A percentile compares a stretch with the other conserved stretches of the same genome.
Conservation (phyloP, 2,888 invertebrate species). For the Rhamphomyia laevipes region DNA sequence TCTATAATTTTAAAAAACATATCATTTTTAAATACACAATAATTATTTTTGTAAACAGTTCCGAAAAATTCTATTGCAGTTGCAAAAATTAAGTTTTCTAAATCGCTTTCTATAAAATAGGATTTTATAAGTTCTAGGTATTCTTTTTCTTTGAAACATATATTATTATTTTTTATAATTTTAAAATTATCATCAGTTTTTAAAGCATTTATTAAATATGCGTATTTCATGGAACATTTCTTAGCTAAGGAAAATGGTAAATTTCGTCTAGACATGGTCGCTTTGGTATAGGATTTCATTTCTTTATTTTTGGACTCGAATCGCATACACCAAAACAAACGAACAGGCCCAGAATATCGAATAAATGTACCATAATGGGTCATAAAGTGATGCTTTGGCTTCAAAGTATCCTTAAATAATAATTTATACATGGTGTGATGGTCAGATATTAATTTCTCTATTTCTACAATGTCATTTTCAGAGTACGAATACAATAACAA, state of each 20-base stretch:
- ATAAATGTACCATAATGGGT: slow-evolving; percentile 9
- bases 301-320: slow-evolving; percentile 9
- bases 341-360: slow-evolving; percentile 3
- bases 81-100: no score
- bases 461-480: not conserved
- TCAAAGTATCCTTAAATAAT: slow-evolving; percentile 8
- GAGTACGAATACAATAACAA: not conserved
- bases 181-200: no score
- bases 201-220: not conserved
- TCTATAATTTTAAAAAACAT: no score
- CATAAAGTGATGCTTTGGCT: slow-evolving; percentile 9
- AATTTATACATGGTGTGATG: slow-evolving; percentile 6
- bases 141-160: no score
- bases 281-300: slow-evolving; percentile 2
- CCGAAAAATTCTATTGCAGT: no score
- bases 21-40: no score
- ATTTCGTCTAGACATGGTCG: not conserved
- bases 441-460: not conserved
- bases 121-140: no score
- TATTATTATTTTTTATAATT: no score
- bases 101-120: no score
- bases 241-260: not conserved
- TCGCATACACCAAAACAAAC: slow-evolving; percentile 11
- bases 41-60: no score
- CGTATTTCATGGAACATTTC: not conserved